Evolutionary conservation across 37 sponge, comb jelly and placozoan species (phyloP), one percentile per base, ranked within the genome.

Genomic region (Cliona cf. orientalis): DNA sequence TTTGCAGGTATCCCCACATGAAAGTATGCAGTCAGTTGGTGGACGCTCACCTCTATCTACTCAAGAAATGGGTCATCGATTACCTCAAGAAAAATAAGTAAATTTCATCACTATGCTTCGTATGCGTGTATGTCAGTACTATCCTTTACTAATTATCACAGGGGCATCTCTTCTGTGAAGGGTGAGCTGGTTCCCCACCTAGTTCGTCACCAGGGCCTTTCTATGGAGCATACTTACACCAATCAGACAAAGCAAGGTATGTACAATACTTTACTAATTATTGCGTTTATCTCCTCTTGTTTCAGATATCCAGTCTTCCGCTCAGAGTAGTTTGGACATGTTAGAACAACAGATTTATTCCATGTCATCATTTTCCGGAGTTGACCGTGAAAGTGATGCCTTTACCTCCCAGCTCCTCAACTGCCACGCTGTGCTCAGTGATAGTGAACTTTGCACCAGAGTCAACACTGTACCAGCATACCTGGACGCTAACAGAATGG

Each of bases 11-110:
- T 63, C 93, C 96, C 14, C 83, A 84, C 57, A 76, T 96, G 11
- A 75, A 61, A 60, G 36, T 96, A 9, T 64, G 45, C 46, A 81
- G 84, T 43, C 78, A 78, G 37, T 80, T 97, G 6, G 32, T 75
- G 31, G 97, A 97, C 58, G 84, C 88, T 69, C 97, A 97, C 56
- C 58, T 97, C 43, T 97, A 97, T 69, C 71, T 97, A 21, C 75
- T 97, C 60, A 82, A 81, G 38, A 67, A 75, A 19, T 80, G 90
- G 82, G 83, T 95, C 4, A 38, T 97, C 59, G 97, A 97, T 22
- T 77, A 79, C 64, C 66, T 91, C 31, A 26, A 45, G 14, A 85
- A 91, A 2, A 81, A 86, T 77, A 92, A 67, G 91, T 91, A 1
- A 40, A 29, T 1, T 41, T 69, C 23, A 19, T 29, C 21, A 38